phyloP scores from a whole-genome alignment of 2,888 invertebrate species.

The Heliconius hortense region DNA sequence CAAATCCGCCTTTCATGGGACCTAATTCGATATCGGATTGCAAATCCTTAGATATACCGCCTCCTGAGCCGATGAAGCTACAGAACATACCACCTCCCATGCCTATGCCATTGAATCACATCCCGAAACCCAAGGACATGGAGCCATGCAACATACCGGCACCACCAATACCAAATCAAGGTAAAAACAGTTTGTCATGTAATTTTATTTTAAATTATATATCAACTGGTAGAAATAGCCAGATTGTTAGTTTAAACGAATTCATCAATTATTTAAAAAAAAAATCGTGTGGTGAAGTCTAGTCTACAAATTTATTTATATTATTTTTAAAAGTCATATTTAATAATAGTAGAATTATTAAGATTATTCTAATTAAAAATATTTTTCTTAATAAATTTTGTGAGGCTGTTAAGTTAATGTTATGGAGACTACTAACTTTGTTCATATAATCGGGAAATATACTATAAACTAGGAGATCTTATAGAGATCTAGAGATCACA shows the following conservation, averaged over 20 bases:
- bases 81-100: slow-evolving; percentile 84
- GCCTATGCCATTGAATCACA: slow-evolving; percentile 82
- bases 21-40: slow-evolving; percentile 53
- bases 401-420: background rate
- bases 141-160: slow-evolving; percentile 82
- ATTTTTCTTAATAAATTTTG: too few relatives aligned
- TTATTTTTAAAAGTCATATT: background rate
- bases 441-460: background rate
- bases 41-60: slow-evolving; percentile 56
- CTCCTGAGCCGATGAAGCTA: slow-evolving; percentile 79
- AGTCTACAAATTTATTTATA: background rate
- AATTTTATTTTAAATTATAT: background rate
- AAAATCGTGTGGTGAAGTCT: background rate
- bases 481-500: background rate
- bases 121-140: slow-evolving; percentile 83
- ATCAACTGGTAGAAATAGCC: background rate
- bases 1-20: slow-evolving; percentile 62
- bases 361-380: background rate
- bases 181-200: slow-evolving; percentile 50
- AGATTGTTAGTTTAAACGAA: background rate
- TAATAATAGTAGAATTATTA: background rate
- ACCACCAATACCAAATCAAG: slow-evolving; percentile 62
- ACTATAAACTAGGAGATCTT: background rate
- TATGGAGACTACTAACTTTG: background rate
- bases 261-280: too few relatives aligned